A percentile compares a stretch with the other conserved stretches of the same genome.
Conservation (phyloP, 2,888 invertebrate species). For the Tetanocera ferruginea region DNA sequence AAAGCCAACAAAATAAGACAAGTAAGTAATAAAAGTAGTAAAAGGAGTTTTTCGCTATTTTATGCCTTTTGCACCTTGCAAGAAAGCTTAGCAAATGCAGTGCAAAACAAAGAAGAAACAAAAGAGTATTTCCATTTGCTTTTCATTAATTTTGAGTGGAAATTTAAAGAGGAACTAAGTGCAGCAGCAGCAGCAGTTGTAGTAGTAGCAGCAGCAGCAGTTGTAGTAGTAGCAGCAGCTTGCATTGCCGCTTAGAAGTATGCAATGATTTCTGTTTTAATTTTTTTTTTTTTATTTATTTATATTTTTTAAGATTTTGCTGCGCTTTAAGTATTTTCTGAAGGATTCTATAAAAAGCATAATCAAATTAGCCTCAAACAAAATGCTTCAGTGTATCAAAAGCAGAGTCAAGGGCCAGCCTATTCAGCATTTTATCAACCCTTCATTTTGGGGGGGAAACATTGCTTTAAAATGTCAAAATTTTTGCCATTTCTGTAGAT, state of each 20-base stretch:
- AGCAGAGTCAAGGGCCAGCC: conserved; percentile 15
- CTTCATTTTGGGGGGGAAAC: background rate
- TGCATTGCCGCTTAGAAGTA: conserved; percentile 36
- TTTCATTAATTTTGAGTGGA: conserved; percentile 49
- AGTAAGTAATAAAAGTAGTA: conserved; percentile 46
- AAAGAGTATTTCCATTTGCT: conserved; percentile 41
- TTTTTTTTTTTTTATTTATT: background rate
- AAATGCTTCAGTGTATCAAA: conserved; percentile 25
- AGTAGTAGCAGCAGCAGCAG: background rate
- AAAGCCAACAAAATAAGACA: conserved; percentile 34
- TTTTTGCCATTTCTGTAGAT: background rate
- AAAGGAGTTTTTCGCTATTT: conserved; percentile 7
- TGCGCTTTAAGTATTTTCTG: conserved; percentile 28
- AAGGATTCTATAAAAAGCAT: conserved; percentile 18
- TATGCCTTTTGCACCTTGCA: conserved; percentile 43
- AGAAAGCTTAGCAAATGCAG: conserved; percentile 42
- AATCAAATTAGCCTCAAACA: conserved; percentile 33
- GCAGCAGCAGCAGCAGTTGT: background rate
- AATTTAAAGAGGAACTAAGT: conserved; percentile 34
- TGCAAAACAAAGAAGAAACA: conserved; percentile 46
- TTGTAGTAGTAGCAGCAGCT: background rate
- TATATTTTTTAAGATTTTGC: background rate
- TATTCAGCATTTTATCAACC: background rate
- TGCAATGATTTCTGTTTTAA: conserved; percentile 26
- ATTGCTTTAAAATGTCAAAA: background rate